Evolutionary conservation across 2,797 vertebrate genomes (phyloP).

Genomic region (Channa striata): DNA sequence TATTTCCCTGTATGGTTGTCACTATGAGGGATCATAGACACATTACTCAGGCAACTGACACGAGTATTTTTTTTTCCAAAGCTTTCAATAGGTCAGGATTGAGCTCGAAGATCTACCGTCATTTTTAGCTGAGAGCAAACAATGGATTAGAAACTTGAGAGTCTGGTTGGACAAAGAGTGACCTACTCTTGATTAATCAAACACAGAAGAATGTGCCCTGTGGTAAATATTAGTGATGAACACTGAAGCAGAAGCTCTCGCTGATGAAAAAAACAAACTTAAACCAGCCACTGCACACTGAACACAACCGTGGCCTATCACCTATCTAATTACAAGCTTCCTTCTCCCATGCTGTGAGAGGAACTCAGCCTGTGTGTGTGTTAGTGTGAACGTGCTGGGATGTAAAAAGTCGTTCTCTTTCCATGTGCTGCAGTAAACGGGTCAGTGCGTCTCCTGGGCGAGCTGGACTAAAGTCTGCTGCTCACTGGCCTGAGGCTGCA

Average conservation of each 20-base stretch:
- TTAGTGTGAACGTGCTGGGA: constrained; percentile 20
- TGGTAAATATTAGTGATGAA: background rate
- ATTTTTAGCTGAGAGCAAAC: background rate
- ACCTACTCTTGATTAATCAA: background rate
- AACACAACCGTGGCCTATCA: constrained; percentile 39
- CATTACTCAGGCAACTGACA: background rate
- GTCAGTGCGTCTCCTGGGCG: constrained; percentile 71
- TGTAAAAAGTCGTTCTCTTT: constrained; percentile 37
- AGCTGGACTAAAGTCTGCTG: constrained; percentile 59
- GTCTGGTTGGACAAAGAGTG: background rate
- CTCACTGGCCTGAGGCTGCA: constrained; percentile 69
- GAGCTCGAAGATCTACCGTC: too few relatives aligned
- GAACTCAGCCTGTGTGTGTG: constrained; percentile 21
- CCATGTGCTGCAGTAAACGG: constrained; percentile 63
- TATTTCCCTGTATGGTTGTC: too few relatives aligned
- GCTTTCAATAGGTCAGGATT: too few relatives aligned
- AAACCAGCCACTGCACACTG: constrained; percentile 24
- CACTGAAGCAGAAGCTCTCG: background rate
- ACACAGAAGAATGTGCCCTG: background rate
- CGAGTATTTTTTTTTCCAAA: too few relatives aligned
- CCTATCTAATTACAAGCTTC: constrained; percentile 51
- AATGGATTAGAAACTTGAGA: background rate
- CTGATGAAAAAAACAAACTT: constrained; percentile 17
- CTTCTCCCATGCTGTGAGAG: constrained; percentile 46
- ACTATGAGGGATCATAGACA: too few relatives aligned